These are phyloP conservation scores for Endomychus coccineus DNA, from an alignment of 2,888 invertebrate species.

Conservation along the genomic window DNA sequence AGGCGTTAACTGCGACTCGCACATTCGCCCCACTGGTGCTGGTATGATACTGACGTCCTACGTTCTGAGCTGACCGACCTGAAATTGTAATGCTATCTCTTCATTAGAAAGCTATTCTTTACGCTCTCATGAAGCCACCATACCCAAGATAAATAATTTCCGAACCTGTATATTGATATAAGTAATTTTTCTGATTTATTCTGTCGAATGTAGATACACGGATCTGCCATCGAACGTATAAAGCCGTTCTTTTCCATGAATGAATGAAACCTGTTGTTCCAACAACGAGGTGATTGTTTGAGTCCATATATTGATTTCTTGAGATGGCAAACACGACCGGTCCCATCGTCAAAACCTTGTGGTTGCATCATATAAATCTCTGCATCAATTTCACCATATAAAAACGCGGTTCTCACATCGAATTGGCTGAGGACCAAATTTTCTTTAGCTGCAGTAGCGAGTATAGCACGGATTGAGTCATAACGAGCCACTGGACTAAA, in stretches of 20 bases:
- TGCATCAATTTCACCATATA: conserved; percentile 27
- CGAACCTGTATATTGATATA: too few relatives aligned
- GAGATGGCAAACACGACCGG: conserved; percentile 29
- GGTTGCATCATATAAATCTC: conserved; percentile 34
- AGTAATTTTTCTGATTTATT: conserved; percentile 8
- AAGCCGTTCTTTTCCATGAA: conserved; percentile 11
- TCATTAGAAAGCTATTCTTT: too few relatives aligned
- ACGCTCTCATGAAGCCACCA: too few relatives aligned
- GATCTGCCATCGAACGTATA: conserved; percentile 11
- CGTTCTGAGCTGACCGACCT: too few relatives aligned
- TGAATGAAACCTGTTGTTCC: conserved; percentile 8
- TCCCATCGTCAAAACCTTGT: conserved; percentile 28
- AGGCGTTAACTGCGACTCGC: too few relatives aligned
- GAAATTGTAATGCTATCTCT: too few relatives aligned
- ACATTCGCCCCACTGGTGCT: too few relatives aligned
- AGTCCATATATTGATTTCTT: conserved; percentile 29
- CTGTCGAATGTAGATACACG: conserved; percentile 15
- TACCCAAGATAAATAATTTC: too few relatives aligned
- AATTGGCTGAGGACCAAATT: conserved; percentile 25
- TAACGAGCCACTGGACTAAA: conserved; percentile 30
- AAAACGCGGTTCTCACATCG: conserved; percentile 31
- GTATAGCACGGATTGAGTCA: conserved; percentile 24
- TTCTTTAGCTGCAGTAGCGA: conserved; percentile 24
- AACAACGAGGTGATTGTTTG: conserved; percentile 25
- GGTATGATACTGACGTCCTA: too few relatives aligned